These are phyloP conservation scores for Ochropleura leucogaster DNA, from an alignment of 2,888 invertebrate genomes.

Conservation along the genomic window DNA sequence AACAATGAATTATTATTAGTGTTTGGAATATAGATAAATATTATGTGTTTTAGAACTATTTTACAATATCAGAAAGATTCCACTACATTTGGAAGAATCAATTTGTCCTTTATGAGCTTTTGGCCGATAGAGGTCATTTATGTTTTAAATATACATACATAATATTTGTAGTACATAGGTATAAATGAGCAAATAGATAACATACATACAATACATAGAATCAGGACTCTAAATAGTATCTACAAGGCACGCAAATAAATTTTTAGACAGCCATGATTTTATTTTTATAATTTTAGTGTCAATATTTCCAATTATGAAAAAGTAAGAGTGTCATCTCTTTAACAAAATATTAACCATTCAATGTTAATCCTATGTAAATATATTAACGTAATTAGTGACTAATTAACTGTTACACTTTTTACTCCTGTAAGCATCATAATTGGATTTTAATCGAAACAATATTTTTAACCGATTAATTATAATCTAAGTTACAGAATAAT, in stretches of 20 bases:
- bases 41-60: conserved; percentile 53
- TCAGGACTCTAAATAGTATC: conserved; percentile 56
- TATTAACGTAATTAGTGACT: conserved; percentile 20
- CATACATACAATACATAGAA: conserved; percentile 48
- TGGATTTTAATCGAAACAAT: conserved; percentile 25
- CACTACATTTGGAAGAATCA: conserved; percentile 72
- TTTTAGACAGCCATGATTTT: conserved; percentile 58
- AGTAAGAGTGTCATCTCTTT: conserved; percentile 10
- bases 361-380: conserved; percentile 30
- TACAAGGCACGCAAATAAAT: conserved; percentile 80
- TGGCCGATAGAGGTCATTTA: conserved; percentile 39
- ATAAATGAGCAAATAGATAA: conserved; percentile 50
- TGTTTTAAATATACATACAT: conserved; percentile 12
- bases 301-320: conserved; percentile 16
- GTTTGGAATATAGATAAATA: conserved; percentile 56
- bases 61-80: conserved; percentile 70
- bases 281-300: conserved; percentile 18
- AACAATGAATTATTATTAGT: conserved; percentile 40
- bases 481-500: conserved; percentile 44
- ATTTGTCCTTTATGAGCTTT: conserved; percentile 56
- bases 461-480: conserved; percentile 30
- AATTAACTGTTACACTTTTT: conserved; percentile 21
- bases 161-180: conserved; percentile 22
- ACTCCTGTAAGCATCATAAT: conserved; percentile 39
- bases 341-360: conserved; percentile 6